Conservation (phyloP, 2,113 vertebrate genomes). For the Nerophis lumbriciformis region DNA sequence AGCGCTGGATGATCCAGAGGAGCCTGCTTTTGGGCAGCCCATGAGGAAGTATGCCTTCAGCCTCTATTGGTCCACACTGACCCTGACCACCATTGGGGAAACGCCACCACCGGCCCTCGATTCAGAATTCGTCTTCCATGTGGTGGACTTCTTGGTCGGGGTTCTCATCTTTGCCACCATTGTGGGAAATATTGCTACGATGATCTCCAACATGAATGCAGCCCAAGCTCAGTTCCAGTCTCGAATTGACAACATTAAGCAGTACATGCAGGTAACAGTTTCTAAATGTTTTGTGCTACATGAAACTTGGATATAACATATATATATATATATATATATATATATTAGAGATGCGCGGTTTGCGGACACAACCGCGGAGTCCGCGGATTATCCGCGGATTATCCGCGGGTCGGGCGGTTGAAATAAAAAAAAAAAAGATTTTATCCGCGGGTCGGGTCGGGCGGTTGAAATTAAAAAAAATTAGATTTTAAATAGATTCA, state of each 20-base stretch:
- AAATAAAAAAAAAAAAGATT: too few species aligned
- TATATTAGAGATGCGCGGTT: too few species aligned
- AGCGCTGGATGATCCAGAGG: slow-evolving; percentile 66
- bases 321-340: too few species aligned
- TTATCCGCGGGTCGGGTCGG: too few species aligned
- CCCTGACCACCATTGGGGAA: slow-evolving; percentile 94
- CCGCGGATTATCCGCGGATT: too few species aligned
- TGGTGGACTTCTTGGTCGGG: slow-evolving; percentile 90
- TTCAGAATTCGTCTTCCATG: slow-evolving; percentile 91
- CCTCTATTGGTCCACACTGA: slow-evolving; percentile 96
- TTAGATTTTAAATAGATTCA: too few species aligned
- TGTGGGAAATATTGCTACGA: slow-evolving; percentile 95
- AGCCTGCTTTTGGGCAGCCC: slow-evolving; percentile 79
- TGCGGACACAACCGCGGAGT: too few species aligned
- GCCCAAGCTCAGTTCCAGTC: slow-evolving; percentile 92
- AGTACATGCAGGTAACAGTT: slow-evolving; percentile 87
- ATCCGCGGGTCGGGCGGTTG: too few species aligned
- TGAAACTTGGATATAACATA: too few species aligned
- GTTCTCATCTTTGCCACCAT: slow-evolving; percentile 97
- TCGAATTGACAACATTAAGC: slow-evolving; percentile 93
- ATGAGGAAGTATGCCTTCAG: slow-evolving; percentile 91
- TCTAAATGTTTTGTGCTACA: too few species aligned
- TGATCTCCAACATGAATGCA: slow-evolving; percentile 99
- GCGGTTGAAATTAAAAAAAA: too few species aligned
- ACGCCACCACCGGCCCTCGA: slow-evolving; percentile 89